phyloP scores from a whole-genome alignment of 2,888 invertebrate species.

The Leucophenga maculata region DNA sequence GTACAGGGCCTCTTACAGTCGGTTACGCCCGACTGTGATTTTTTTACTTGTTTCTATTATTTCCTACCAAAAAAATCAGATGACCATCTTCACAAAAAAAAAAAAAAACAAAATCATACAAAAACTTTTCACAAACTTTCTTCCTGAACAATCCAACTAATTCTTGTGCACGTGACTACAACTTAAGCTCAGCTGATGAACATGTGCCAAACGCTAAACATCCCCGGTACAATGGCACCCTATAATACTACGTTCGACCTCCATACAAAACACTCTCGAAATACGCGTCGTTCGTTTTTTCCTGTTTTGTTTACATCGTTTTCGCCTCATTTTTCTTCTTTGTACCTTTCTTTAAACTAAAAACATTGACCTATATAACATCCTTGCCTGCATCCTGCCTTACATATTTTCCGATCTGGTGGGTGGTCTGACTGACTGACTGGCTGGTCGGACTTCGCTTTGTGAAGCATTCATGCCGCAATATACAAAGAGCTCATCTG shows the following conservation, averaged over 20 bases:
- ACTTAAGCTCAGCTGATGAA: conserved; percentile 7
- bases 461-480: conserved; percentile 2
- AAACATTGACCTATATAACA: conserved; percentile 63
- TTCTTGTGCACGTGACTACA: too few species aligned
- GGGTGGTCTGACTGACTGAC: neutral
- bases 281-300: too few species aligned
- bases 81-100: too few species aligned
- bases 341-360: conserved; percentile 46
- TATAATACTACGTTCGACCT: too few species aligned
- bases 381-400: neutral
- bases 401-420: conserved; percentile 13
- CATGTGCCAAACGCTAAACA: conserved; percentile 35
- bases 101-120: too few species aligned
- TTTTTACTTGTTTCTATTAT: too few species aligned
- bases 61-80: too few species aligned
- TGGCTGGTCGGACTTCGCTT: neutral
- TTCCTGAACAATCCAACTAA: conserved; percentile 6
- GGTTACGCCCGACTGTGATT: too few species aligned
- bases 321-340: conserved; percentile 9
- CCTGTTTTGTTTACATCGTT: conserved; percentile 40
- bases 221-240: too few species aligned
- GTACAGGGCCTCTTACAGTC: too few species aligned
- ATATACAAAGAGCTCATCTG: conserved; percentile 36
- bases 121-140: neutral
- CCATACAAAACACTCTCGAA: too few species aligned